A percentile compares a stretch with the other conserved stretches of the same genome.
These are phyloP conservation scores for Drosophila micromelanica DNA, from an alignment of 1,140 invertebrate species.

Conservation along the genomic window DNA sequence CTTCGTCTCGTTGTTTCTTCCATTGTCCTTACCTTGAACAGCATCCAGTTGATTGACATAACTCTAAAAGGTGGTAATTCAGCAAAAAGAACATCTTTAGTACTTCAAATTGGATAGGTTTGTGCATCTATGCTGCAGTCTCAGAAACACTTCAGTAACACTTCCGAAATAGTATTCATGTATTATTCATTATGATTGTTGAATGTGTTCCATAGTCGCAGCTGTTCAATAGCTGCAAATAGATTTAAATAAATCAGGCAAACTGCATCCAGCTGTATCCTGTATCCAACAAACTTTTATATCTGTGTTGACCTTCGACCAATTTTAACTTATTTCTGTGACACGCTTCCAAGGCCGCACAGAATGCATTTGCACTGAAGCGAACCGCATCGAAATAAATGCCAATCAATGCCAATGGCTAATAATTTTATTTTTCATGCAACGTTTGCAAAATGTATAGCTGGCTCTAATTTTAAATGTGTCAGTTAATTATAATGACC, in stretches of 20 bases:
- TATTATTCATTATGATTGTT: slow-evolving; percentile 26
- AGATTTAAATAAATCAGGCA: slow-evolving; percentile 6
- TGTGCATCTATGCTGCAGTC: slow-evolving; percentile 13
- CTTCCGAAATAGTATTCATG: slow-evolving; percentile 3
- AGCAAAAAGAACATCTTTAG: neutral
- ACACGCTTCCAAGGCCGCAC: neutral
- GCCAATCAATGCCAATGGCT: slow-evolving; percentile 21
- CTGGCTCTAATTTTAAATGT: neutral
- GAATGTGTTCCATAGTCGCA: slow-evolving; percentile 5
- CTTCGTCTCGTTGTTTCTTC: neutral
- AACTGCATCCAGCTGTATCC: slow-evolving; percentile 4
- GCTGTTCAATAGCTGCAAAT: slow-evolving; percentile 16
- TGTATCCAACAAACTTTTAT: neutral
- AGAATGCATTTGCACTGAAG: slow-evolving; percentile 19
- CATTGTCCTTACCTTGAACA: neutral
- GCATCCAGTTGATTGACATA: neutral
- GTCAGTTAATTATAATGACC: slow-evolving; percentile 6
- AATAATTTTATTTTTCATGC: slow-evolving; percentile 20
- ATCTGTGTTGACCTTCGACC: neutral
- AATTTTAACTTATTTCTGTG: neutral
- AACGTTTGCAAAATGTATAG: slow-evolving; percentile 5
- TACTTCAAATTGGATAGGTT: slow-evolving; percentile 24
- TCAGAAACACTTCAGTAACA: neutral
- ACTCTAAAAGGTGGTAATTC: neutral
- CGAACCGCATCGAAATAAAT: slow-evolving; percentile 11